Base-by-base conservation (phyloP, 2,797 vertebrate species). In the Rallus crepitans region DNA sequence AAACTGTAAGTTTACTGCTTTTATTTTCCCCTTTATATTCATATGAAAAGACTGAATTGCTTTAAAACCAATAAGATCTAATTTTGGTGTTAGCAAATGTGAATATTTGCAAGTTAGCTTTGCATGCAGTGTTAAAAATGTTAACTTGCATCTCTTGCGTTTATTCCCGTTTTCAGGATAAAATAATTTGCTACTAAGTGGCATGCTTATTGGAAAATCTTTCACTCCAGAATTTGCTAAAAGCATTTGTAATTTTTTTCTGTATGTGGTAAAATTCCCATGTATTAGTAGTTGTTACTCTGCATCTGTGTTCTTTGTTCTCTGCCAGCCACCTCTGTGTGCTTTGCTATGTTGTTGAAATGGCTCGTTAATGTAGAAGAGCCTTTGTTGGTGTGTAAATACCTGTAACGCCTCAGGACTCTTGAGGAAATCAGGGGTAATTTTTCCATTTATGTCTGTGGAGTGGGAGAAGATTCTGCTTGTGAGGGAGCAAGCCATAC, bases 291-390 rank as follows among this genome's bases (percentile, higher is more conserved):
- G 71, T 82, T 90, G 63, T 71, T 94, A 63, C n/a, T 94, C 68
- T 78, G 40, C 79, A 50, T 93, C 72, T 73, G 56, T 42, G 60
- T 79, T 93, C 78, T 95, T 95, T 95, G 65, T 91, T 94, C 77
- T 84, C 52, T 65, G 73, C 31, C 66, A 75, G 53, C 55, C 66
- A 60, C 45, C 70, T 78, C 65, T 72, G 45, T 80, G 80, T 52
- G 15, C 52, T 55, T 92, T 42, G 52, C 40, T 63, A 7, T 3
- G 0, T 37, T 42, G 73, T 10, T 73, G 56, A 81, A 91, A 53
- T 81, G 7, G 24, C 47, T 57, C 88, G 56, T 89, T 94, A 93
- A 86, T 5, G 21, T 6, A 56, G 63, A 86, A 61, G 55, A 72
- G 64, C 55, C 70, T 89, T 61, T 73, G 73, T 83, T 80, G 78